Evolutionary conservation across 2,888 invertebrate genomes (phyloP).

Genomic region (Aphidius colemani): DNA sequence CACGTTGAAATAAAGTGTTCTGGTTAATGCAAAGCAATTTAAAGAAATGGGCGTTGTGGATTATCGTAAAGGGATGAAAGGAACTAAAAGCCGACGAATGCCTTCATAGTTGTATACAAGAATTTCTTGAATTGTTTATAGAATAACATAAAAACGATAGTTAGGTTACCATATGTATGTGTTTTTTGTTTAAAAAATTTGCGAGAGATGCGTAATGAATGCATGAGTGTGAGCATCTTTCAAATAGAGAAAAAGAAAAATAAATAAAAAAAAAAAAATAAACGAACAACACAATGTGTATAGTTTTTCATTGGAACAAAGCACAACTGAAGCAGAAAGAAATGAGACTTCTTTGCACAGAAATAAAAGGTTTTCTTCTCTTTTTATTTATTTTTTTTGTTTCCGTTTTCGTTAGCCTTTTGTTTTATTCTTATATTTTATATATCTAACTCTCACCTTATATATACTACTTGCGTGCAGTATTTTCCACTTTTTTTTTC

Average conservation of each 20-base stretch:
- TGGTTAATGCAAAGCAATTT: too few relatives aligned
- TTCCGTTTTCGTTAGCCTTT: too few relatives aligned
- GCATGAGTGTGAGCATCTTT: slow-evolving; percentile 3
- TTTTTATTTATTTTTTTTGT: too few relatives aligned
- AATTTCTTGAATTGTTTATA: slow-evolving; percentile 2
- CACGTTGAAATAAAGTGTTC: too few relatives aligned
- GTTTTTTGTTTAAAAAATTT: slow-evolving; percentile 11
- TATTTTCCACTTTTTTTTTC: background rate
- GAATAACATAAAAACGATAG: slow-evolving; percentile 11
- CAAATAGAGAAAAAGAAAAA: background rate
- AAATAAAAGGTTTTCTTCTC: slow-evolving; percentile 4
- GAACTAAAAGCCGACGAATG: background rate
- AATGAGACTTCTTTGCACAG: slow-evolving; percentile 15
- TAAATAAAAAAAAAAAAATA: background rate
- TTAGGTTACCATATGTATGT: slow-evolving; percentile 5
- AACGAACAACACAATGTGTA: slow-evolving; percentile 2
- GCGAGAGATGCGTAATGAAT: slow-evolving; percentile 10
- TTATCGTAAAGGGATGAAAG: too few relatives aligned
- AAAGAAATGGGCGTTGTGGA: too few relatives aligned
- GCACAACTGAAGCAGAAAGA: background rate
- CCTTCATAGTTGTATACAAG: slow-evolving; percentile 3
- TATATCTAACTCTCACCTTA: background rate
- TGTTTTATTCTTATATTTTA: too few relatives aligned
- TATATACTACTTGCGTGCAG: slow-evolving; percentile 3
- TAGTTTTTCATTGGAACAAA: background rate